Base-by-base conservation (phyloP, 2,888 invertebrate species). In the Hecatera dysodea region DNA sequence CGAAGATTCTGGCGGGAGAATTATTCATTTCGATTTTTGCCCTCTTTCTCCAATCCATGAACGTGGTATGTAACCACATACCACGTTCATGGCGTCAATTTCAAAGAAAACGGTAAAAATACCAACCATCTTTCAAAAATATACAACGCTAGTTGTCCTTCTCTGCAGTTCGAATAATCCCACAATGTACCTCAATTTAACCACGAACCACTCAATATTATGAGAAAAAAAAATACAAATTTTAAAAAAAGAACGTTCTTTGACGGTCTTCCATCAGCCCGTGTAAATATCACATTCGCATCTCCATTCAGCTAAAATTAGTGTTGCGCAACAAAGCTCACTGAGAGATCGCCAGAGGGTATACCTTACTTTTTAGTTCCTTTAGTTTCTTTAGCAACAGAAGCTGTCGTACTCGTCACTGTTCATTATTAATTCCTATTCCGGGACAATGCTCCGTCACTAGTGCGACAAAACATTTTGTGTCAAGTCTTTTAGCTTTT, bases 401-500 rank as follows among this genome's bases (percentile, higher is more conserved):
- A 64, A 69, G 42, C 66, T 72, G 73, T 22, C 27, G 33, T 56
- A 56, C 56, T 72, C 72, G 81, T 84, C 74, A 70, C 67, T 67
- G 59, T 81, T 81, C 82, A 82, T 86, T 69, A 83, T 72, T 86
- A 83, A 86, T 86, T 86, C 83, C 61, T 75, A 60, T 53, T 53
- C 60, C 67, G 27, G 46, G 33, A 85, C 85, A 84, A 85, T 75
- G 67, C 80, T 29, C 59, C 57, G 50, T 50, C 60, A 72, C 85
- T 75, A 69, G 67, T 64, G 33, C 29, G 52, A 85, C 82, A 81
- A 82, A 83, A 80, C 74, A 83, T 81, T n/a, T 73, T 78, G 79
- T 85, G 83, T 81, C 83, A 84, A 82, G 63, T 42, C n/a, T 70
- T 44, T 66, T 22, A 22, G 39, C 48, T 72, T 64, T 75, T 63